Percentiles rank a stretch among this genome's conserved stretches.
These are phyloP conservation scores for human DNA, from an alignment of 2,113 vertebrate species.

Conservation along the genomic window GRCh38 chr12:70675001-70675500, in stretches of 20 bases:
- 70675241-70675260: neutral
- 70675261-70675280: neutral
- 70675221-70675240: neutral
- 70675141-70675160: neutral
- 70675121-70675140: neutral
- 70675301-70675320: neutral
- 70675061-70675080: neutral
- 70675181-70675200: neutral
- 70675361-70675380: too few species aligned
- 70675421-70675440: too few species aligned
- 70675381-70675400: too few species aligned
- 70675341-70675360: too few species aligned
- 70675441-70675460: too few species aligned
- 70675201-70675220: neutral
- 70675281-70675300: neutral
- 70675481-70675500: too few species aligned
- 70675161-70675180: neutral
- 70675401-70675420: too few species aligned
- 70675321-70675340: too few species aligned
- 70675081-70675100: neutral
- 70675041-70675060: neutral
- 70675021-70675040: neutral
- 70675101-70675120: neutral
- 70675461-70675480: too few species aligned
- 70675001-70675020: neutral